Conservation (phyloP, 2,797 vertebrate genomes). For the Synanceia verrucosa region DNA sequence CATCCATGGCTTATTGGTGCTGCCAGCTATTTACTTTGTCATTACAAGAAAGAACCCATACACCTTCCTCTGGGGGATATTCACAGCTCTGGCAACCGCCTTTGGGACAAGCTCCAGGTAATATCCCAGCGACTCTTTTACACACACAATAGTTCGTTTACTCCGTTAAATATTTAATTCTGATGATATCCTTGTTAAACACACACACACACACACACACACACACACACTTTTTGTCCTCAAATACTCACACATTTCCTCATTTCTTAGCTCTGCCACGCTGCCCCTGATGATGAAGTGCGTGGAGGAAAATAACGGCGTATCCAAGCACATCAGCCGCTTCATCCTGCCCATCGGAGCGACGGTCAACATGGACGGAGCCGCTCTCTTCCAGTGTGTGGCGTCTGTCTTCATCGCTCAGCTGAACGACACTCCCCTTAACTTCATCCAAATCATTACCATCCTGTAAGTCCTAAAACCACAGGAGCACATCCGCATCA, state of each 20-base stretch:
- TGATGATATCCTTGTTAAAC: neutral
- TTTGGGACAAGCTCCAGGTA: conserved; percentile 94
- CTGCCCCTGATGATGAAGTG: conserved; percentile 94
- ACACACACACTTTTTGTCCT: neutral
- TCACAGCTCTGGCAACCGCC: conserved; percentile 87
- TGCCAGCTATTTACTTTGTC: conserved; percentile 88
- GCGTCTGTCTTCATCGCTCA: conserved; percentile 92
- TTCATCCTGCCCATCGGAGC: conserved; percentile 93
- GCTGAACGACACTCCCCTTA: conserved; percentile 80
- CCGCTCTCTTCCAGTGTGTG: conserved; percentile 92
- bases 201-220: neutral
- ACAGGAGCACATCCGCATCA: neutral
- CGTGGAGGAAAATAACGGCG: conserved; percentile 90
- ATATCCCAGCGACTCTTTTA: neutral
- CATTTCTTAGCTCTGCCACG: conserved; percentile 85
- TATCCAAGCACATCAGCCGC: conserved; percentile 91
- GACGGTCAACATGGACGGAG: conserved; percentile 94
- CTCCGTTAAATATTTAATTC: conserved; percentile 12
- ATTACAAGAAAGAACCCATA: conserved; percentile 91
- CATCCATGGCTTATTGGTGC: conserved; percentile 87
- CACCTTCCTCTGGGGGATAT: conserved; percentile 89
- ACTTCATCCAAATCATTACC: conserved; percentile 90
- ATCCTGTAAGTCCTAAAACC: conserved; percentile 85
- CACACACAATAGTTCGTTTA: conserved; percentile 10
- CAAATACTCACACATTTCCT: conserved; percentile 1